Percentiles rank a stretch among this genome's conserved stretches.
These are phyloP conservation scores for Balanococcus diminutus DNA, from an alignment of 2,888 invertebrate species.

Conservation along the genomic window DNA sequence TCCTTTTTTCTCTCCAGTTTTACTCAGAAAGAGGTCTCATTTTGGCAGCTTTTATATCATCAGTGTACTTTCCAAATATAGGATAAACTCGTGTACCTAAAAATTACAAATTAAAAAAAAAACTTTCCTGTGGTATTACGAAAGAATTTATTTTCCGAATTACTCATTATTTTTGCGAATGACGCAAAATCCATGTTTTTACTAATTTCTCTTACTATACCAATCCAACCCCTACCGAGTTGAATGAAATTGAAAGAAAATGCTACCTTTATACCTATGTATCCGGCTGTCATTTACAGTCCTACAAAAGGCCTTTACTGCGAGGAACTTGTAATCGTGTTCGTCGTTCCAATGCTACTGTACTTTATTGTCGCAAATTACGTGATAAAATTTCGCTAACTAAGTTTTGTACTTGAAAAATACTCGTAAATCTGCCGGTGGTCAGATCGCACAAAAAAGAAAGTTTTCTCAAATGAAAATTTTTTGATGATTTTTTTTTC, in stretches of 20 bases:
- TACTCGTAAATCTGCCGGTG: neutral
- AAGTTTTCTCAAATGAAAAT: neutral
- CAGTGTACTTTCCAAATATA: neutral
- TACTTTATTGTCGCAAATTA: neutral
- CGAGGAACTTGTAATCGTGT: too few species aligned
- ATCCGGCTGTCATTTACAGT: neutral
- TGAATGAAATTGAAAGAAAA: neutral
- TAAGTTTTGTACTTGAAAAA: neutral
- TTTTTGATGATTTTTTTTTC: neutral
- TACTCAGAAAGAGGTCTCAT: neutral
- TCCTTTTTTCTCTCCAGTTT: neutral
- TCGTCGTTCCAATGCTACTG: neutral
- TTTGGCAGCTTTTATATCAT: neutral
- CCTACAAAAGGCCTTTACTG: neutral
- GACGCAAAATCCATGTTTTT: neutral
- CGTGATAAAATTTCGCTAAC: neutral
- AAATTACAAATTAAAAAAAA: neutral
- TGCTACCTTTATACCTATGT: neutral
- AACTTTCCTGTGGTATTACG: neutral
- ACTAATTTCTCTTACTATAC: too few species aligned
- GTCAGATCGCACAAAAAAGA: neutral
- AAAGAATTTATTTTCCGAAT: neutral
- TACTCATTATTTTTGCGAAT: neutral
- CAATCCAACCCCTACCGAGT: neutral
- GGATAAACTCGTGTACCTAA: too few species aligned